Percentiles rank a stretch among this genome's conserved stretches.
Conservation (phyloP, 2,113 vertebrate species). For the Odocoileus virginianus region DNA sequence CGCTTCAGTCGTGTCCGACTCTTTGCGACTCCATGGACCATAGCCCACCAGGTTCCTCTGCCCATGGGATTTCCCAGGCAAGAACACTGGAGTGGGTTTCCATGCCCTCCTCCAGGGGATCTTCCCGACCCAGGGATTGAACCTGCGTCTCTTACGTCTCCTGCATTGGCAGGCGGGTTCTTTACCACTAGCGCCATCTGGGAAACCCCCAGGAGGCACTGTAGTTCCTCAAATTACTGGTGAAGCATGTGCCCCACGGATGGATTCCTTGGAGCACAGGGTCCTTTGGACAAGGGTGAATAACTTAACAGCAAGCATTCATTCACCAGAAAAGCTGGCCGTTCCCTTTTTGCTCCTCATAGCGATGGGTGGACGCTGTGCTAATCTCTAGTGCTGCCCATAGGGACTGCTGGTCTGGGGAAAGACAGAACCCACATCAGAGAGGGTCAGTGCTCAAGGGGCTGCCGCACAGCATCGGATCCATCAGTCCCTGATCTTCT, state of each 20-base stretch:
- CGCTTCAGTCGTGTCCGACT: background rate
- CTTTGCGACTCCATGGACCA: fast-evolving
- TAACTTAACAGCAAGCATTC: no score
- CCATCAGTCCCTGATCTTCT: background rate
- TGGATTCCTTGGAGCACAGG: background rate
- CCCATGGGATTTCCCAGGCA: background rate
- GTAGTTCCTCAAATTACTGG: background rate
- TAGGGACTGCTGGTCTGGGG: background rate
- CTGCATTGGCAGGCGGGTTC: background rate
- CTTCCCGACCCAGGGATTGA: background rate
- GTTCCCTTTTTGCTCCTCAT: fast-evolving
- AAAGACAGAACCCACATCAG: background rate
- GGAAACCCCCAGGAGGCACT: fast-evolving
- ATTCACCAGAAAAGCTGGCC: background rate
- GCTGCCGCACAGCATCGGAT: fast-evolving
- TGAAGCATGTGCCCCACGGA: fast-evolving
- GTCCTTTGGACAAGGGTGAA: no score
- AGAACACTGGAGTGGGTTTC: background rate
- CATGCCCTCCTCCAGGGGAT: background rate
- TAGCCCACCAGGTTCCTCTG: background rate
- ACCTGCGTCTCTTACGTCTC: background rate
- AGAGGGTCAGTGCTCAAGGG: background rate
- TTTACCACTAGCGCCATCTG: background rate
- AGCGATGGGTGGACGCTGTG: fast-evolving
- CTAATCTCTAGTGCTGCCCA: background rate